Conservation (phyloP, 1,140 invertebrate species). For the Heterodera carotae region DNA sequence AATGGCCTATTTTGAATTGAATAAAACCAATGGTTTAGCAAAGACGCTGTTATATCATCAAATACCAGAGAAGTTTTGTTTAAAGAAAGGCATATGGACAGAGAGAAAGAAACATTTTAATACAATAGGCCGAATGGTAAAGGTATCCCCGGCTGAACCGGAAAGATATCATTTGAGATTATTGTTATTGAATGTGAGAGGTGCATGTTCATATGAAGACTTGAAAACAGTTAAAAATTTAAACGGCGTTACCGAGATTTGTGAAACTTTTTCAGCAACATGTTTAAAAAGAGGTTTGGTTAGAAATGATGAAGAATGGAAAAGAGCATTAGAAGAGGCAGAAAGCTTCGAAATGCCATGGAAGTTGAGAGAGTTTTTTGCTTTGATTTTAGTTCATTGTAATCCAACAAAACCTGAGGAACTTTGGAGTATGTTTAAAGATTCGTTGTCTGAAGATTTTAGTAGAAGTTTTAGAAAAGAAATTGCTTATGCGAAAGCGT, state of each 20-base stretch:
- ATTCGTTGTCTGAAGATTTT: too few relatives aligned
- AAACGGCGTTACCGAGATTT: too few relatives aligned
- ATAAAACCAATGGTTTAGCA: not conserved
- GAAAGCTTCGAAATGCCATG: too few relatives aligned
- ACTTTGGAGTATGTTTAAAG: slow-evolving; percentile 5
- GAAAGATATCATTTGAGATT: slow-evolving; percentile 16
- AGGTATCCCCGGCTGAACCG: slow-evolving; percentile 13
- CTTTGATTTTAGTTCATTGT: too few relatives aligned
- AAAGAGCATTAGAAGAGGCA: too few relatives aligned
- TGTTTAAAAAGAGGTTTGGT: too few relatives aligned
- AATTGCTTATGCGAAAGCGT: not conserved
- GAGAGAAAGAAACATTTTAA: slow-evolving; percentile 22
- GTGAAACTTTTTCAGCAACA: too few relatives aligned
- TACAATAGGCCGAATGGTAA: too few relatives aligned
- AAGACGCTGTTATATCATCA: slow-evolving; percentile 21
- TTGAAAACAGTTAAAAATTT: slow-evolving; percentile 12
- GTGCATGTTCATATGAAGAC: not conserved
- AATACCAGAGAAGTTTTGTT: slow-evolving; percentile 13
- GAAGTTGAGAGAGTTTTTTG: too few relatives aligned
- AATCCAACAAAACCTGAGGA: slow-evolving; percentile 11
- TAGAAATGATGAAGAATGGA: too few relatives aligned
- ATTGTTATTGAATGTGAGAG: slow-evolving; percentile 15
- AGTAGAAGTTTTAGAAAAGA: too few relatives aligned
- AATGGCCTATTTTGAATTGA: not conserved
- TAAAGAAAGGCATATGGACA: slow-evolving; percentile 11